Conservation (phyloP, 2,797 vertebrate species). For the Pangasius krempfi region DNA sequence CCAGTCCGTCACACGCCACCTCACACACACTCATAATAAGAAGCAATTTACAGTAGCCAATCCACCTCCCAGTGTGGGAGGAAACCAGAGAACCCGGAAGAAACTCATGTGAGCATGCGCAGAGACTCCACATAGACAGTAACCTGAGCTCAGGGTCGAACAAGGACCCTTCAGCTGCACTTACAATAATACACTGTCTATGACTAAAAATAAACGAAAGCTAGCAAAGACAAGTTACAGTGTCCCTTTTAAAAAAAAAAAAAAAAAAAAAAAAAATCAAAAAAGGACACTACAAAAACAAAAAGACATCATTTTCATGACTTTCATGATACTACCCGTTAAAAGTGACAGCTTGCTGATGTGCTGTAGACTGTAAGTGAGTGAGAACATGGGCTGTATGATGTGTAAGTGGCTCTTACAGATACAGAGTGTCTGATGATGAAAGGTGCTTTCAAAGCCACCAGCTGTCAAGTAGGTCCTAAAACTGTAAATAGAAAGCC, state of each 20-base stretch:
- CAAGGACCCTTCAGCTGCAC: neutral
- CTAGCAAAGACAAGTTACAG: neutral
- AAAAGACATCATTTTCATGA: neutral
- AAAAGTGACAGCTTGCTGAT: no score
- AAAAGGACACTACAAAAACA: no score
- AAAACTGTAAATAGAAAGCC: neutral
- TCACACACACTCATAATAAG: neutral
- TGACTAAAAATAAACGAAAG: neutral
- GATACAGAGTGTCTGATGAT: neutral
- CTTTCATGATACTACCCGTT: neutral
- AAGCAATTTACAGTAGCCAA: neutral
- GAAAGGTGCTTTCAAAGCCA: neutral
- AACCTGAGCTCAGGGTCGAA: neutral
- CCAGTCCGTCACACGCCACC: neutral
- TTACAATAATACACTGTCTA: neutral
- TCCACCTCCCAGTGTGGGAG: neutral
- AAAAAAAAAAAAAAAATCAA: neutral
- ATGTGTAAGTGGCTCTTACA: neutral
- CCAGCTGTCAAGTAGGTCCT: conserved; percentile 9
- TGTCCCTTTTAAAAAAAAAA: neutral
- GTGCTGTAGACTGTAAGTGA: neutral
- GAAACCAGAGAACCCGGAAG: neutral
- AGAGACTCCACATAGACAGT: neutral
- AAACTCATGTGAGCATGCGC: no score
- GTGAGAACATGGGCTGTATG: neutral